These are phyloP conservation scores for Labroides dimidiatus DNA, from an alignment of 2,797 vertebrate genomes.

Conservation along the genomic window DNA sequence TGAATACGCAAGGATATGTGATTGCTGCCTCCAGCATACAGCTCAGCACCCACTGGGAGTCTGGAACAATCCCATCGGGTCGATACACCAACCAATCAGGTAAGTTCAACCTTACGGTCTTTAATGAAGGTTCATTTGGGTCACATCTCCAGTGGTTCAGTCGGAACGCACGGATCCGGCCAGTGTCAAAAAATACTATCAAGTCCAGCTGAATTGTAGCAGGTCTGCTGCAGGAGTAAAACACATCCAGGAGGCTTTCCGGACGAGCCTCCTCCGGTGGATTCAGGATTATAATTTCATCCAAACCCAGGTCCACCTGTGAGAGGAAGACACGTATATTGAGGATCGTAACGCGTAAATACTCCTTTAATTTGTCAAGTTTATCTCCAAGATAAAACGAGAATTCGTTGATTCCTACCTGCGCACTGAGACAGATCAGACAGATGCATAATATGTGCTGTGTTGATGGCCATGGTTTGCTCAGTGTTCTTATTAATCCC, in stretches of 20 bases:
- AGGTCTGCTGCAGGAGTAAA: conserved; percentile 77
- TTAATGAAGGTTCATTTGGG: conserved; percentile 54
- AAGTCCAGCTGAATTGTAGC: conserved; percentile 77
- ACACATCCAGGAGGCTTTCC: conserved; percentile 62
- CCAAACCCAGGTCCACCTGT: conserved; percentile 58
- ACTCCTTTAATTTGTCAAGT: conserved; percentile 6
- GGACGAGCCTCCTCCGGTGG: conserved; percentile 76
- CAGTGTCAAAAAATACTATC: conserved; percentile 76
- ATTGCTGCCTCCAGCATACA: conserved; percentile 78
- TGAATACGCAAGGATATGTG: conserved; percentile 22
- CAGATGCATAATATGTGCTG: conserved; percentile 42
- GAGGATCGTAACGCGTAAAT: conserved; percentile 2
- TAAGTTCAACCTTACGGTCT: conserved; percentile 67
- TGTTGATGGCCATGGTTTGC: conserved; percentile 56
- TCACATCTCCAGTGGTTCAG: conserved; percentile 78
- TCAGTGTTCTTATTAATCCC: conserved; percentile 9
- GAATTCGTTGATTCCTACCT: conserved; percentile 61
- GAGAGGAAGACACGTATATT: conserved; percentile 3
- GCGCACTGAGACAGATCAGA: conserved; percentile 59
- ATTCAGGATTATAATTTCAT: conserved; percentile 77
- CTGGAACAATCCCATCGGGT: conserved; percentile 78
- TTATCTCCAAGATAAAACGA: no score
- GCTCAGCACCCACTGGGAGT: conserved; percentile 78
- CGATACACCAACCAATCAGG: conserved; percentile 86
- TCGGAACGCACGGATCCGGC: conserved; percentile 50